Evolutionary conservation across 2,113 vertebrate genomes (phyloP).

Genomic region (Smithornis capensis): DNA sequence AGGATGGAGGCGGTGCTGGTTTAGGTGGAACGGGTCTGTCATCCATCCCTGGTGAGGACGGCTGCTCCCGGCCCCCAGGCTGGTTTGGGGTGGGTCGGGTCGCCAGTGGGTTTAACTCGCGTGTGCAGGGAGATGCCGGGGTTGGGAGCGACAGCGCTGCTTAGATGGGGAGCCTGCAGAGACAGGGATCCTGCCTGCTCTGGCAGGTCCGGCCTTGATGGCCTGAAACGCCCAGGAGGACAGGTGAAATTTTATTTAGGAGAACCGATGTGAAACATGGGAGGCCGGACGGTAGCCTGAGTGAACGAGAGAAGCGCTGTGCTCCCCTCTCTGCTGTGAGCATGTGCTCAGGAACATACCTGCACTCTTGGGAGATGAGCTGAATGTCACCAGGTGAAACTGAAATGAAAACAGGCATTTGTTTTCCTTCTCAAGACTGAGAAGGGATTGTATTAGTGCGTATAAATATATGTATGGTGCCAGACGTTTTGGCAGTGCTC

Average conservation of each 20-base stretch:
- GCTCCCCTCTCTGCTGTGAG: not conserved
- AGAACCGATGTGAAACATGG: not conserved
- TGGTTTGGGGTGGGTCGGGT: accelerated
- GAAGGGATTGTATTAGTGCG: not conserved
- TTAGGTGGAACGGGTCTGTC: not conserved
- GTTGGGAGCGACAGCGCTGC: not conserved
- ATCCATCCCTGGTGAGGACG: accelerated
- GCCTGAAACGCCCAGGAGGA: not conserved
- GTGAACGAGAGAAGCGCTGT: not conserved
- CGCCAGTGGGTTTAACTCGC: accelerated
- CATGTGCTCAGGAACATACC: accelerated
- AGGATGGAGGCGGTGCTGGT: not conserved
- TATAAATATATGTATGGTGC: not conserved
- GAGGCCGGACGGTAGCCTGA: not conserved
- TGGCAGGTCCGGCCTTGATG: not conserved
- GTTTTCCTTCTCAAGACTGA: not conserved
- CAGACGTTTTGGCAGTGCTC: not conserved
- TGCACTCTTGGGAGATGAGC: accelerated
- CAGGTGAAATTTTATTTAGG: not conserved
- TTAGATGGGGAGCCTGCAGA: not conserved
- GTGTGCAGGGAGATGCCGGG: not conserved
- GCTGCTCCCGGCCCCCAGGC: accelerated
- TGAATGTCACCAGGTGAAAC: not conserved
- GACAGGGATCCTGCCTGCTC: not conserved
- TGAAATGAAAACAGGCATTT: not conserved